Base-by-base conservation (phyloP, 2,113 vertebrate genomes). In the Marmota flaviventris region DNA sequence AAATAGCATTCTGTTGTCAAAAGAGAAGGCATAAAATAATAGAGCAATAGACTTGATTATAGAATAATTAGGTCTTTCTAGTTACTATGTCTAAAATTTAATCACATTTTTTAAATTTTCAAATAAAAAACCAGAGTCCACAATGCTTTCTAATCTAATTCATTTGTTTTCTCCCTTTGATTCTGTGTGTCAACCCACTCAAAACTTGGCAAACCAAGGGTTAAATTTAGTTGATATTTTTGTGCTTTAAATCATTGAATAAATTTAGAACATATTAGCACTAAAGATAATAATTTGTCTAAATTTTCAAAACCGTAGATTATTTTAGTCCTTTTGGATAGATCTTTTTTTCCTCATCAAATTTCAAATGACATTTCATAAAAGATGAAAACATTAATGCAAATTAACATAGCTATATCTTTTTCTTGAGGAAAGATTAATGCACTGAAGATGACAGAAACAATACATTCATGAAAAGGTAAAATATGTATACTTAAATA, bases 251-350 rank as follows among this genome's bases (percentile, higher is more conserved):
- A 81, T 72, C 34, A 67, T 83, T n/a, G 90, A 72, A 16, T 39
- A 83, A 78, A 16, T 67, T 48, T 90, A 78, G 81, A 93, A 61
- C 61, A 89, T 42, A 79, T 48, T 27, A 92, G 0, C 86, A 63
- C 20, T n/a, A 79, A 94, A 0, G 4, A 84, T 53, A 69, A 96
- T 22, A 12, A 51, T 37, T 65, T 73, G 48, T 37, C 61, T 96
- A 81, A 85, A 83, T 92, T 95, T 94, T 96, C 56, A 95, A 81
- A 85, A 34, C 29, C 81, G 69, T 27, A 96, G 70, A 4, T n/a
- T 22, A 94, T 63, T 53, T 42, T 89, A 11, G 0, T 11, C 42
- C 45, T 34, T 83, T 89, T 87, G 53, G 77, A 1, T 73, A 93
- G 24, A 75, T 67, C 0, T 5, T 51, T 48, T 86, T 94, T 67